Percentiles rank a stretch among this genome's conserved stretches.
Evolutionary conservation across 2,113 vertebrate species (phyloP).

Genomic region (Clarias gariepinus): DNA sequence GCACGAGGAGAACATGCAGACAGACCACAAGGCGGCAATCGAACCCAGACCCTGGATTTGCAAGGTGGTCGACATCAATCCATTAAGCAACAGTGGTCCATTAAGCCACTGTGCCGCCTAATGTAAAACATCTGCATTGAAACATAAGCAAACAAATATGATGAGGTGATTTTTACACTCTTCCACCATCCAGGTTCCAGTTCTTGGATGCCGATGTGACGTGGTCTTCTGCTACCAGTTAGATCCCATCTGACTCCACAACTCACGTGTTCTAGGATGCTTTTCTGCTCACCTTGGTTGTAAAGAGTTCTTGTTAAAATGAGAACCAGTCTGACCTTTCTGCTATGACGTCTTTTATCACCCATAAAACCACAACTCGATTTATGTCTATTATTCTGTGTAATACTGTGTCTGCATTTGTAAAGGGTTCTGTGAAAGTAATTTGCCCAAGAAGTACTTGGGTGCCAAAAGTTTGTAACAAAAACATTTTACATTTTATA

Average conservation of each 20-base stretch:
- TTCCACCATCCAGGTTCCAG: not conserved
- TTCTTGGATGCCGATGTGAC: not conserved
- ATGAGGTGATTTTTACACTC: not conserved
- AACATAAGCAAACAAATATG: not conserved
- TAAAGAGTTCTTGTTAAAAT: not conserved
- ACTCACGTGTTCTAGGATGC: not conserved
- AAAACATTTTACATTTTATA: not conserved
- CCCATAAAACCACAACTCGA: not conserved
- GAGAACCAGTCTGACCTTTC: not conserved
- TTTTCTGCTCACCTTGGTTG: not conserved
- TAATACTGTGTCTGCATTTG: not conserved
- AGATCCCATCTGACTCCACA: not conserved
- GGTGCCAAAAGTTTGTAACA: not conserved
- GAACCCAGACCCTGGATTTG: too few relatives aligned
- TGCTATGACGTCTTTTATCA: not conserved
- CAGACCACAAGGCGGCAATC: too few relatives aligned
- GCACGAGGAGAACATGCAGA: too few relatives aligned
- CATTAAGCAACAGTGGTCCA: too few relatives aligned
- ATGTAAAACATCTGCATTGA: not conserved
- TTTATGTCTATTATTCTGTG: not conserved
- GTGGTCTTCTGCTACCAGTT: not conserved
- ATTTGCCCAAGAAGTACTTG: not conserved
- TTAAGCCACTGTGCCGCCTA: too few relatives aligned
- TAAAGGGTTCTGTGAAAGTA: not conserved
- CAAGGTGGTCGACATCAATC: too few relatives aligned